phyloP scores from a whole-genome alignment of 2,113 vertebrate genomes.

The Entelurus aequoreus region DNA sequence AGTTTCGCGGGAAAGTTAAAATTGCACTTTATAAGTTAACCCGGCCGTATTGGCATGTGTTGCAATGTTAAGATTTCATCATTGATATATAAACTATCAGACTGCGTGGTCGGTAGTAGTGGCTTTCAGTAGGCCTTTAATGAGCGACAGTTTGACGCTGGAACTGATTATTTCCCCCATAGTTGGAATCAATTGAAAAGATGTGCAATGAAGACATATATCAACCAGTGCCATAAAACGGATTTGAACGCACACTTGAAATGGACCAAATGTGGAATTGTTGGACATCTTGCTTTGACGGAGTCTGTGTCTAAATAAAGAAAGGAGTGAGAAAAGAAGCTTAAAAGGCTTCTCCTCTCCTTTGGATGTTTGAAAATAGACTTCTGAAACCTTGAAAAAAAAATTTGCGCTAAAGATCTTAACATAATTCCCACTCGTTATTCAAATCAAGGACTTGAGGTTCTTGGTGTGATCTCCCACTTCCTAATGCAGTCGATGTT shows the following conservation, averaged over 20 bases:
- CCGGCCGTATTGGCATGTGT: no score
- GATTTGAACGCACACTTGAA: conserved; percentile 20
- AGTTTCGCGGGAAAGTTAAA: no score
- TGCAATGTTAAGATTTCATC: no score
- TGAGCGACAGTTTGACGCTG: no score
- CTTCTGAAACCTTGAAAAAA: conserved; percentile 24
- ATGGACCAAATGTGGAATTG: conserved; percentile 28
- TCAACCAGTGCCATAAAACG: no score
- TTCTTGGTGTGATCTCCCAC: conserved; percentile 29
- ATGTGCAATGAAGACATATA: no score
- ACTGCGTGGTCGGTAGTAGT: no score
- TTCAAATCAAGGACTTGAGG: conserved; percentile 43
- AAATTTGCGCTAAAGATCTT: conserved; percentile 50
- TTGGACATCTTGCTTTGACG: conserved; percentile 34
- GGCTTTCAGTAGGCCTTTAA: no score
- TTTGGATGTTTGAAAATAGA: conserved; percentile 64
- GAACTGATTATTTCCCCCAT: no score
- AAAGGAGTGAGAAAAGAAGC: conserved; percentile 61
- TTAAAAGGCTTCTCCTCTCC: conserved; percentile 57
- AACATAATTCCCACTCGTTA: conserved; percentile 50
- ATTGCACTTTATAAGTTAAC: no score
- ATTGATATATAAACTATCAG: no score
- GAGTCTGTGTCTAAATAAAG: conserved; percentile 55
- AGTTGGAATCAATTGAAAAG: no score
- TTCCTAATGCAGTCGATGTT: conserved; percentile 26